These are phyloP conservation scores for Denticeps clupeoides DNA, from an alignment of 2,797 vertebrate genomes.

Conservation along the genomic window DNA sequence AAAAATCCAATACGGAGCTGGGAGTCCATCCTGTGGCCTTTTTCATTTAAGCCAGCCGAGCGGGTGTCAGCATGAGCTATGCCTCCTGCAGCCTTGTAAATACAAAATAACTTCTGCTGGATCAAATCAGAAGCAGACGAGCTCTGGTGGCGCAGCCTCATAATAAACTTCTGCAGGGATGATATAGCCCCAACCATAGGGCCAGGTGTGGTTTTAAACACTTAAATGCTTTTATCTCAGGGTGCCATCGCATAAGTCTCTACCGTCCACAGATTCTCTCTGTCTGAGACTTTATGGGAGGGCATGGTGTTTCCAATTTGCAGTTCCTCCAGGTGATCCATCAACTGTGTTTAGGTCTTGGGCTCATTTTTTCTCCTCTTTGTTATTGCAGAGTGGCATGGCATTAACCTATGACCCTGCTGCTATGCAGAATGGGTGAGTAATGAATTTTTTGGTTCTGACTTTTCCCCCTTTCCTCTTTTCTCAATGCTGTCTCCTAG, in stretches of 20 bases:
- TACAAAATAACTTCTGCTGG: constrained; percentile 31
- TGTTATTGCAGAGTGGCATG: constrained; percentile 78
- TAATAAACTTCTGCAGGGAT: no score
- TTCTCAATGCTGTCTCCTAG: not conserved
- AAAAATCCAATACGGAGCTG: constrained; percentile 14
- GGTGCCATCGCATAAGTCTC: no score
- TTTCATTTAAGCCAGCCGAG: constrained; percentile 21
- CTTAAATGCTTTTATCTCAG: no score
- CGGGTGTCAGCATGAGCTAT: constrained; percentile 31
- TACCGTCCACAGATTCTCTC: no score
- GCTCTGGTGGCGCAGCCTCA: not conserved
- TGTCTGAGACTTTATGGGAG: no score
- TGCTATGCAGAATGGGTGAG: constrained; percentile 96
- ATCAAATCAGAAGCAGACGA: constrained; percentile 12
- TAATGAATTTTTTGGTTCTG: constrained; percentile 17
- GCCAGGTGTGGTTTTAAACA: no score
- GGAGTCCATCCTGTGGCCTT: constrained; percentile 15
- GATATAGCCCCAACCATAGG: no score
- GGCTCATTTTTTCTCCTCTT: constrained; percentile 13
- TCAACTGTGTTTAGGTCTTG: not conserved
- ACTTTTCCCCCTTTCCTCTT: not conserved
- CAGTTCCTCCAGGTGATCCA: no score
- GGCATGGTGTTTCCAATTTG: no score
- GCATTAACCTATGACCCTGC: constrained; percentile 91
- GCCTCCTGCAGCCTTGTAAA: constrained; percentile 29